Conservation (phyloP, 2,113 vertebrate genomes). For the Typhlomys cinereus region DNA sequence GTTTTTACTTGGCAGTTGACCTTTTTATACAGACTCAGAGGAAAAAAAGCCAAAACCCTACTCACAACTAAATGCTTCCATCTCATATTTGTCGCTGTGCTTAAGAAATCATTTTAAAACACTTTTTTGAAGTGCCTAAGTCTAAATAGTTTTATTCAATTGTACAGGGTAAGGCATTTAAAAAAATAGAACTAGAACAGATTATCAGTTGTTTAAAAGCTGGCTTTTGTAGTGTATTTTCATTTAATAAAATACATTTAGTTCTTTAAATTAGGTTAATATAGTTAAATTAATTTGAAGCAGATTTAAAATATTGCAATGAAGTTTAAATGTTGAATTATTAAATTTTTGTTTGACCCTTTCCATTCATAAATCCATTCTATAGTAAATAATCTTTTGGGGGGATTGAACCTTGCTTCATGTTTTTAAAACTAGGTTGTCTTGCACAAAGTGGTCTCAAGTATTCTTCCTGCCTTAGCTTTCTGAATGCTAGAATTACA, state of each 20-base stretch:
- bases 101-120: neutral
- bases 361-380: conserved; percentile 1
- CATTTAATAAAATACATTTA: conserved; percentile 12
- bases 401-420: neutral
- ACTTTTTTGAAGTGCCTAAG: conserved; percentile 29
- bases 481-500: neutral
- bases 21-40: conserved; percentile 49
- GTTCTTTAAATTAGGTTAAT: neutral
- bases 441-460: neutral
- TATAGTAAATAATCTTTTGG: conserved; percentile 19
- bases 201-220: conserved; percentile 48
- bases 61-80: neutral
- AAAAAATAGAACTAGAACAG: conserved; percentile 37
- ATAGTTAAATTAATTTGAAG: conserved; percentile 32
- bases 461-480: neutral
- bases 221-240: conserved; percentile 3
- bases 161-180: conserved; percentile 11
- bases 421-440: neutral
- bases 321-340: conserved; percentile 49
- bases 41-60: neutral
- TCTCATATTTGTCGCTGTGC: neutral
- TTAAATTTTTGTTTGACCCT: neutral
- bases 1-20: conserved; percentile 58
- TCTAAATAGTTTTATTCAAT: neutral
- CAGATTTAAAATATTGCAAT: neutral